phyloP scores from a whole-genome alignment of 92 coral and sea anemone genomes.

The Heliopora coerulea region DNA sequence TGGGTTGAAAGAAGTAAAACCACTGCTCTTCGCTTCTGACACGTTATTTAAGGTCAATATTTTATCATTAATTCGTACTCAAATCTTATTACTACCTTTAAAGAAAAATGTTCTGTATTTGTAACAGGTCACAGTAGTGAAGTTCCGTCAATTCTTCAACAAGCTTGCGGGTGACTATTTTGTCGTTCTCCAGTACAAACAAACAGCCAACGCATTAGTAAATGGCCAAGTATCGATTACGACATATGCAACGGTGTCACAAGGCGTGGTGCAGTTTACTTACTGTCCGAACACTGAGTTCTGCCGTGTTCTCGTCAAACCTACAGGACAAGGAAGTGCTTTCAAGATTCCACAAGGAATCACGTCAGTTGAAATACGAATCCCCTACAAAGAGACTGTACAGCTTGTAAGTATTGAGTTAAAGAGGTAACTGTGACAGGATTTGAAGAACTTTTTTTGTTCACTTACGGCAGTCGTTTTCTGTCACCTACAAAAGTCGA shows the following conservation, averaged over 20 bases:
- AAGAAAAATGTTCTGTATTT: too few relatives aligned
- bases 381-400: conserved; percentile 3
- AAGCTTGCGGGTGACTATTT: not conserved
- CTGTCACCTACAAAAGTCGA: too few relatives aligned
- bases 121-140: conserved; percentile 29
- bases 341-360: conserved; percentile 30
- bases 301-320: conserved; percentile 24
- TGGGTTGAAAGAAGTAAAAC: too few relatives aligned
- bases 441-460: not conserved
- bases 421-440: too few relatives aligned
- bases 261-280: conserved; percentile 23
- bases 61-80: not conserved
- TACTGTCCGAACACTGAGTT: conserved; percentile 38
- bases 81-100: not conserved
- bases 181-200: conserved; percentile 30
- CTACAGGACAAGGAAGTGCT: not conserved
- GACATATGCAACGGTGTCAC: not conserved
- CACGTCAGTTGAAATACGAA: conserved; percentile 13
- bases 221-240: conserved; percentile 2
- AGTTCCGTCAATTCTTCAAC: conserved; percentile 35
- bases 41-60: too few relatives aligned
- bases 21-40: too few relatives aligned
- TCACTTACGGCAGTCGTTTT: too few relatives aligned
- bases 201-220: conserved; percentile 9
- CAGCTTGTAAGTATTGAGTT: conserved; percentile 22